Conservation (phyloP, 2,113 vertebrate species). For the Aldabrachelys gigantea region DNA sequence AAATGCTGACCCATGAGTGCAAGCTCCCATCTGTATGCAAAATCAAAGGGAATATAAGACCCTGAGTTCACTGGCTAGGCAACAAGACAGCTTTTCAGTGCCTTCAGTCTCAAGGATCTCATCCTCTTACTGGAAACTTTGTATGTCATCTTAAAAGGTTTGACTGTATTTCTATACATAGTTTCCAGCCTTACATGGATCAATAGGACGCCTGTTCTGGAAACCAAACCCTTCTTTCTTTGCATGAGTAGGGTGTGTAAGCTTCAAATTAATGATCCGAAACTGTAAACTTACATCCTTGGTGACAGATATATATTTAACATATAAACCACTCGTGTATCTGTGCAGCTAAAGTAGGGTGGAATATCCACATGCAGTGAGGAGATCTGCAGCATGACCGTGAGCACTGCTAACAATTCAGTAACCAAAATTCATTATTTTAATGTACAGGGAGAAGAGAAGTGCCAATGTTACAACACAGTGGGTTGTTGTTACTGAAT, state of each 20-base stretch:
- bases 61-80: neutral
- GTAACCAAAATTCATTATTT: conserved; percentile 30
- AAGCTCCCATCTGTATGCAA: neutral
- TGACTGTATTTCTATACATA: conserved; percentile 35
- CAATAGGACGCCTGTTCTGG: conserved; percentile 43
- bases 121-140: conserved; percentile 44
- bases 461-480: neutral
- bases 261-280: conserved; percentile 45
- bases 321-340: conserved; percentile 15
- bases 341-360: conserved; percentile 14
- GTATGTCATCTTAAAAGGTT: conserved; percentile 27
- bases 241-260: neutral
- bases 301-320: conserved; percentile 1
- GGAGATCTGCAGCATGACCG: neutral
- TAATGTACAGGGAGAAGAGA: conserved; percentile 29
- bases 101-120: conserved; percentile 1
- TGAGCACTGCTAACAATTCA: neutral
- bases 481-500: conserved; percentile 25
- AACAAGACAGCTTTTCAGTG: conserved; percentile 34
- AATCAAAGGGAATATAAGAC: neutral
- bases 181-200: conserved; percentile 43
- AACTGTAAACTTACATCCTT: conserved; percentile 38
- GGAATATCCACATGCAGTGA: conserved; percentile 18
- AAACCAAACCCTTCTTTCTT: conserved; percentile 53
- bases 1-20: neutral